phyloP scores from a whole-genome alignment of 1,140 invertebrate species.

The Camponotus vicinus region DNA sequence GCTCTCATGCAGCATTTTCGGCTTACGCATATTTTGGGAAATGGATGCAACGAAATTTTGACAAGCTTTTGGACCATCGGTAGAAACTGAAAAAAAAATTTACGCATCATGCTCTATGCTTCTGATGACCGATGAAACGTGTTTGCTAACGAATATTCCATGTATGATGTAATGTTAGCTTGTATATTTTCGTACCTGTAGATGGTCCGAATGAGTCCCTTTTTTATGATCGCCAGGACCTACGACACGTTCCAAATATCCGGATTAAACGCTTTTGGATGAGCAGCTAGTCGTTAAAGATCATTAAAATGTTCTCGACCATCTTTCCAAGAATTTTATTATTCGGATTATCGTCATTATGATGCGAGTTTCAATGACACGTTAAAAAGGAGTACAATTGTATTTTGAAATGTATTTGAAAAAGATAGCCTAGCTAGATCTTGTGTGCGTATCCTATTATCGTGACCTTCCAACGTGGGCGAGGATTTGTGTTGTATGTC shows the following conservation, averaged over 20 bases:
- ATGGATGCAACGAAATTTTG: constrained; percentile 38
- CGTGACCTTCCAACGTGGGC: neutral
- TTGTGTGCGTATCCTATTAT: constrained; percentile 18
- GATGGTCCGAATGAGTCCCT: neutral
- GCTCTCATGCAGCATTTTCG: constrained; percentile 12
- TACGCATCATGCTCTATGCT: constrained; percentile 11
- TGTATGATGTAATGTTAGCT: neutral
- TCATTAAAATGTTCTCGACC: constrained; percentile 1
- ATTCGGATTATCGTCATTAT: neutral
- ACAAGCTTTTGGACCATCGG: neutral
- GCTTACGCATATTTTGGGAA: constrained; percentile 38
- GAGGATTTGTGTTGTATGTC: neutral
- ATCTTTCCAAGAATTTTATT: neutral
- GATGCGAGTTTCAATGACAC: neutral
- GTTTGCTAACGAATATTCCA: constrained; percentile 24
- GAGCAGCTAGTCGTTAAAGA: neutral
- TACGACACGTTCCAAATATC: neutral
- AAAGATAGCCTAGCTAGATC: neutral
- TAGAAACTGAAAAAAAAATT: constrained; percentile 22
- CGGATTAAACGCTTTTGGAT: neutral
- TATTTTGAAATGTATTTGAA: constrained; percentile 46
- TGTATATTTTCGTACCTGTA: neutral
- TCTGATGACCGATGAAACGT: constrained; percentile 34
- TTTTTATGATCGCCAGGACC: neutral
- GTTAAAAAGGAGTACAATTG: constrained; percentile 28